phyloP scores from a whole-genome alignment of 2,797 vertebrate species.

The Choloepus didactylus region DNA sequence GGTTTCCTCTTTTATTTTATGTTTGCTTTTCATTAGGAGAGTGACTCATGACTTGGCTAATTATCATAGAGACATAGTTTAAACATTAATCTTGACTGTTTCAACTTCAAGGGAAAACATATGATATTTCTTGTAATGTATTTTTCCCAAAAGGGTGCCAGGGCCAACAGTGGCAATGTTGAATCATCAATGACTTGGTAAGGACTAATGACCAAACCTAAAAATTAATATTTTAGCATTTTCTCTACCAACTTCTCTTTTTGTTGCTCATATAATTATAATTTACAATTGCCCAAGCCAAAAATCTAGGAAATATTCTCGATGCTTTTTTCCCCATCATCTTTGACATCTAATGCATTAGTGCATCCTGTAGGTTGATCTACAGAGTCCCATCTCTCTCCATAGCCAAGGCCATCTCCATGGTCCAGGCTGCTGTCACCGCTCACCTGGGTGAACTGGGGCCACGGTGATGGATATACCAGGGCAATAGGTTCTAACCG shows the following conservation, averaged over 20 bases:
- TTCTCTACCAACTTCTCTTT: background rate
- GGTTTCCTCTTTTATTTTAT: background rate
- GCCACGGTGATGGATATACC: background rate
- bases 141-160: background rate
- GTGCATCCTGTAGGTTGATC: accelerated
- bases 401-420: background rate
- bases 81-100: background rate
- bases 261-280: background rate
- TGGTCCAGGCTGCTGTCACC: background rate
- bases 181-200: background rate
- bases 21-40: background rate
- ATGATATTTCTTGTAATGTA: background rate
- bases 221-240: background rate
- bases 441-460: too few species aligned
- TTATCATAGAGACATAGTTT: background rate
- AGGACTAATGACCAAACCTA: background rate
- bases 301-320: accelerated
- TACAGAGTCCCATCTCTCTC: background rate
- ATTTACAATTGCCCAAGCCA: background rate
- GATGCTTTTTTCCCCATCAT: background rate
- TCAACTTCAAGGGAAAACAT: background rate
- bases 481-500: background rate
- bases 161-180: background rate
- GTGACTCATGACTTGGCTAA: background rate
- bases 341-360: background rate